Evolutionary conservation across 2,113 vertebrate genomes (phyloP).

Genomic region (Mormyrus lacerda): DNA sequence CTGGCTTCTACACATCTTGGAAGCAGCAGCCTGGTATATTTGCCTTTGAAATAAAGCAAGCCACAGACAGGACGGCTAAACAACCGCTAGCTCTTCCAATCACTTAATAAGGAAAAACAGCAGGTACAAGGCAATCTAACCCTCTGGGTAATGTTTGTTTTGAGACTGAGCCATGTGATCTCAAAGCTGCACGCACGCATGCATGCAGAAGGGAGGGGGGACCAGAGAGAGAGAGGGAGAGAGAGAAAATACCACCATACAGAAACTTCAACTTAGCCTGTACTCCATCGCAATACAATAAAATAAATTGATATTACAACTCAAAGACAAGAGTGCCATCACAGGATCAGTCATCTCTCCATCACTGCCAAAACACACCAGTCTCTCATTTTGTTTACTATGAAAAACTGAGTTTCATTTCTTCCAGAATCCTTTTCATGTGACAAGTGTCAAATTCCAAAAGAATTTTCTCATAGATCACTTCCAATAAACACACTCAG

Average conservation of each 20-base stretch:
- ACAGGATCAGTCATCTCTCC: no score
- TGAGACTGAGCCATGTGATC: slow-evolving; percentile 39
- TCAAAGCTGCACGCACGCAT: slow-evolving; percentile 5
- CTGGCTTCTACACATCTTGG: slow-evolving; percentile 20
- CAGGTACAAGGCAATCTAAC: slow-evolving; percentile 47
- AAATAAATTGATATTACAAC: neutral
- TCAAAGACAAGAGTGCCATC: neutral
- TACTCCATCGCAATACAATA: neutral
- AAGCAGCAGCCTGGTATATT: slow-evolving; percentile 19
- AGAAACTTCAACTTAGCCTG: neutral
- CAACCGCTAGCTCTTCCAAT: slow-evolving; percentile 41
- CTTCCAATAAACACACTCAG: neutral
- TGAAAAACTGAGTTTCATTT: neutral
- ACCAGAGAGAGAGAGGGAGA: neutral
- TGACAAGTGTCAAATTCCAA: neutral
- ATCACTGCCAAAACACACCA: neutral
- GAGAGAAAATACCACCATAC: neutral
- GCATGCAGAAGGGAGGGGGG: neutral
- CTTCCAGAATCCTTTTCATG: neutral
- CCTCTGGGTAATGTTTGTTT: slow-evolving; percentile 52
- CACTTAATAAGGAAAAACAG: slow-evolving; percentile 56
- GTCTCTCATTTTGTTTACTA: neutral
- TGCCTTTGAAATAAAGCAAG: slow-evolving; percentile 43
- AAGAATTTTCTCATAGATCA: neutral
- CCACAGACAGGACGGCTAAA: neutral